Evolutionary conservation across 2,888 invertebrate species (phyloP).

Genomic region (Rosalia funebris): DNA sequence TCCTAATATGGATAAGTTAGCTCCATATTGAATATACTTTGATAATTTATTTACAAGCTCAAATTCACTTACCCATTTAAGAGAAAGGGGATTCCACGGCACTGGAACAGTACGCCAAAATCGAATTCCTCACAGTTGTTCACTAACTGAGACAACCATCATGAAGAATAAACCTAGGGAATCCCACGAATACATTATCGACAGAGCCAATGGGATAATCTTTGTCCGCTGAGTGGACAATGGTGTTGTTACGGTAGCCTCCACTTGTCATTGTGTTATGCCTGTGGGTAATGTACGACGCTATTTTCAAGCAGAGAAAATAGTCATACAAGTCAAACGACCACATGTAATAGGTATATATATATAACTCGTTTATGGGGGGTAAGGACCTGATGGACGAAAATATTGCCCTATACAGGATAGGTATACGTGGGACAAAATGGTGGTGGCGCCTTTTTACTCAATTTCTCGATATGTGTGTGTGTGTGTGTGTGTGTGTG

Average conservation of each 20-base stretch:
- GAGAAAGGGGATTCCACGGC: conserved; percentile 35
- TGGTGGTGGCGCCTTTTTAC: conserved; percentile 34
- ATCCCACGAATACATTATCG: neutral
- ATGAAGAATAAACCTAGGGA: neutral
- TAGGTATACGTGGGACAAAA: conserved; percentile 23
- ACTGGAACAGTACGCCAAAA: conserved; percentile 46
- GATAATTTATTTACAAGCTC: conserved; percentile 39
- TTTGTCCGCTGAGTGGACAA: conserved; percentile 23
- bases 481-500: conserved; percentile 18
- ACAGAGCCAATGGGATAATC: conserved; percentile 7
- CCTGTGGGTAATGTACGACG: conserved; percentile 15
- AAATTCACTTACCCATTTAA: conserved; percentile 25
- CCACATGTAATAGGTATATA: conserved; percentile 3
- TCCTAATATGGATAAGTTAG: no score
- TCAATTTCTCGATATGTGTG: conserved; percentile 26
- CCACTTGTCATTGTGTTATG: conserved; percentile 14
- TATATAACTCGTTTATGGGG: conserved; percentile 41
- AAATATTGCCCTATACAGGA: conserved; percentile 24
- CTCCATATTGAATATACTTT: conserved; percentile 35
- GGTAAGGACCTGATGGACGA: conserved; percentile 37
- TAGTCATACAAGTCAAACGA: neutral
- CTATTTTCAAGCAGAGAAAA: conserved; percentile 20
- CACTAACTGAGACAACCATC: neutral
- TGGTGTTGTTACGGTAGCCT: conserved; percentile 26
- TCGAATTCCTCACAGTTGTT: conserved; percentile 33